Evolutionary conservation across 2,113 vertebrate genomes (phyloP).

Genomic region (Anseranas semipalmata): DNA sequence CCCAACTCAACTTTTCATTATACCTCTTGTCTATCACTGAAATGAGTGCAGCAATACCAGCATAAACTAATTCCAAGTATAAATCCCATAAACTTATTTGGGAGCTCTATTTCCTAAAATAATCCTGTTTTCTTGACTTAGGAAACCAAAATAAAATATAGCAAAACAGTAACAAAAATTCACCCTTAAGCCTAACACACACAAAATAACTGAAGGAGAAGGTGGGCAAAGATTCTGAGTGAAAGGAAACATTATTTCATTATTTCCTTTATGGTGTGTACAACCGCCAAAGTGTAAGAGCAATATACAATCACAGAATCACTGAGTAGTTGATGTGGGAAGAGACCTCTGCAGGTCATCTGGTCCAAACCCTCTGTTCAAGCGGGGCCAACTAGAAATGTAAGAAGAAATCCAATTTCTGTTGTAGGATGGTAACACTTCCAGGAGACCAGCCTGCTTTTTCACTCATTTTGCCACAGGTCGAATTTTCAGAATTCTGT

Average conservation of each 20-base stretch:
- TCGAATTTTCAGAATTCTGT: background rate
- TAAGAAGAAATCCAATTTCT: background rate
- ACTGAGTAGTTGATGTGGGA: too few relatives aligned
- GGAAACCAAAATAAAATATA: background rate
- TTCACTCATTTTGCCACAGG: background rate
- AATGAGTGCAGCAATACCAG: background rate
- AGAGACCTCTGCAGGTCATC: too few relatives aligned
- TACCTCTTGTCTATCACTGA: background rate
- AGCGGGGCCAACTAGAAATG: too few relatives aligned
- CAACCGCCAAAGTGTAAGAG: background rate
- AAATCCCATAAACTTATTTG: background rate
- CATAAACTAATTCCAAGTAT: background rate
- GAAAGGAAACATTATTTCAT: background rate
- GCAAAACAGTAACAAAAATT: background rate
- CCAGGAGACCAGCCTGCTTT: background rate
- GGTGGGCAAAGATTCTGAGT: background rate
- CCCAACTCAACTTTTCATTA: background rate
- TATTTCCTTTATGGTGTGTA: background rate
- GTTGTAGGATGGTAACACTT: background rate
- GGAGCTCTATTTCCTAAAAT: background rate
- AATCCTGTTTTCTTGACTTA: background rate
- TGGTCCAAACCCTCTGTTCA: too few relatives aligned
- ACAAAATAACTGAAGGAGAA: background rate
- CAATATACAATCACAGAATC: background rate
- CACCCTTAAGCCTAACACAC: background rate